Evolutionary conservation across 2,888 invertebrate genomes (phyloP).

Genomic region (Limenitis camilla): DNA sequence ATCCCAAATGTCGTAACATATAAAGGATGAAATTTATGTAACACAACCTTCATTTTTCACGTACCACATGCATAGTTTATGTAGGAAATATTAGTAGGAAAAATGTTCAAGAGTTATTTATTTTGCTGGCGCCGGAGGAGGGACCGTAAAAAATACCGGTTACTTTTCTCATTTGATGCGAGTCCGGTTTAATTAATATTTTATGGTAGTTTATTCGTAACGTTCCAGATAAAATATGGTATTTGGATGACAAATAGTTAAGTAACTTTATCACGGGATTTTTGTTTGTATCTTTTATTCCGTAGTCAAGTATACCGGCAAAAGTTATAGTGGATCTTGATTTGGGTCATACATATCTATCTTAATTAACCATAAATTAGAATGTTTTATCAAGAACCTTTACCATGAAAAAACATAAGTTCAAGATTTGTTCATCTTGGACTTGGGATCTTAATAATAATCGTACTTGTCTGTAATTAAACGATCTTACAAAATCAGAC

Average conservation of each 20-base stretch:
- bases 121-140: constrained; percentile 25
- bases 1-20: constrained; percentile 25
- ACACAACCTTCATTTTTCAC: constrained; percentile 56
- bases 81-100: constrained; percentile 61
- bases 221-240: background rate
- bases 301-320: no score
- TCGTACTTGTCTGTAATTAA: no score
- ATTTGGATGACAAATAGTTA: background rate
- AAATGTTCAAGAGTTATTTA: constrained; percentile 50
- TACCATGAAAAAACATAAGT: no score
- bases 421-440: no score
- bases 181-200: constrained; percentile 16
- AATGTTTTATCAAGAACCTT: no score
- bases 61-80: constrained; percentile 58
- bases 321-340: no score
- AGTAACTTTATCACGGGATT: no score
- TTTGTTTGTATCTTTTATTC: no score
- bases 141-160: constrained; percentile 11
- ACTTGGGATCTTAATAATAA: no score
- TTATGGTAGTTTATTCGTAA: constrained; percentile 3
- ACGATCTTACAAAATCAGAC: no score
- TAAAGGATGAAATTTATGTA: constrained; percentile 24
- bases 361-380: no score
- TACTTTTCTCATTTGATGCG: constrained; percentile 2
- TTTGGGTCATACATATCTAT: no score